These are phyloP conservation scores for Phataginus tetradactyla DNA, from an alignment of 2,797 vertebrate genomes.

Conservation along the genomic window DNA sequence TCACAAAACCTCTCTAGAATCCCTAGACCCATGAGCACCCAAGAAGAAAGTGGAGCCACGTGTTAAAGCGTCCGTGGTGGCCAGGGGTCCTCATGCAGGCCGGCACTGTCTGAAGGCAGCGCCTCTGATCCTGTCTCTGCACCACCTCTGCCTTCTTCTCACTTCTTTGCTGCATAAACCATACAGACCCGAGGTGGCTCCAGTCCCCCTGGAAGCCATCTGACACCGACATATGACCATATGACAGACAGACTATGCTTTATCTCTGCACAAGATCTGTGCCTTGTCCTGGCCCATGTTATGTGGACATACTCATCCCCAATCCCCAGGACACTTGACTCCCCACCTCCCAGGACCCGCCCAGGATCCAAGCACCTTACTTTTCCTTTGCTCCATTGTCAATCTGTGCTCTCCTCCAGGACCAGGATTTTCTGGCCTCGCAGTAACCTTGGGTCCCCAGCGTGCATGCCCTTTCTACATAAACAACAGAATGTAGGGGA, in stretches of 20 bases:
- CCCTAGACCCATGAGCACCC: not conserved
- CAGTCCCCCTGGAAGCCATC: not conserved
- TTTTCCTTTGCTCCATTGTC: not conserved
- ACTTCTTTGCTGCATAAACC: not conserved
- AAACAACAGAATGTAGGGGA: rapidly evolving
- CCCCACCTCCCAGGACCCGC: not conserved
- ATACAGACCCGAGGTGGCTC: not conserved
- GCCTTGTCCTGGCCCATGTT: not conserved
- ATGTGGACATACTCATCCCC: not conserved
- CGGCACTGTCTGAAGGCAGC: rapidly evolving
- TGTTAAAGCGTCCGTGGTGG: not conserved
- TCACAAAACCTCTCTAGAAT: not conserved
- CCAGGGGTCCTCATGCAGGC: not conserved
- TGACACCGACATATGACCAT: not conserved
- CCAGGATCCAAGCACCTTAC: not conserved
- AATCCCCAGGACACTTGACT: not conserved
- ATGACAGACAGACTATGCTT: not conserved
- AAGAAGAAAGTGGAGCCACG: not conserved
- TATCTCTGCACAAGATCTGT: not conserved
- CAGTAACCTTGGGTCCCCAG: not conserved
- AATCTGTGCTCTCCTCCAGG: not conserved
- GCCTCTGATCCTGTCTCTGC: not conserved
- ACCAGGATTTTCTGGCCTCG: not conserved
- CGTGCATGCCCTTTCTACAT: not conserved
- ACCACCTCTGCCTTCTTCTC: not conserved